Percentiles rank a stretch among this genome's conserved stretches.
phyloP scores from a whole-genome alignment of 2,888 invertebrate genomes.

The Amorpha juglandis region DNA sequence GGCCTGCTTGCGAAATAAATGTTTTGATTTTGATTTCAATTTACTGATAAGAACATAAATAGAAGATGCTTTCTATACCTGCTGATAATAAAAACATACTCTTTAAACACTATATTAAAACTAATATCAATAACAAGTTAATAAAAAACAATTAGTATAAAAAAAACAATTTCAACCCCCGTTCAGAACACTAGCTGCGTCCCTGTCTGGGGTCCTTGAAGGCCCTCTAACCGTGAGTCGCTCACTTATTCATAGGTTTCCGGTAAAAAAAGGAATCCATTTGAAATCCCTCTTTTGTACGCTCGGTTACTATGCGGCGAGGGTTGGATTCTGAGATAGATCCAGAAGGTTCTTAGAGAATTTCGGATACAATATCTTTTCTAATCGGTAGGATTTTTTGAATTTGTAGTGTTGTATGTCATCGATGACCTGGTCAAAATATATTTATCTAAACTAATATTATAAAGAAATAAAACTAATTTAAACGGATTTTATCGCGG shows the following conservation, averaged over 20 bases:
- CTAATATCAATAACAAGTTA: too few relatives aligned
- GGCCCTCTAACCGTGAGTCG: conserved; percentile 25
- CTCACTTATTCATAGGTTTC: conserved; percentile 36
- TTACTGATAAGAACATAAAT: too few relatives aligned
- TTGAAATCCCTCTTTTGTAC: conserved; percentile 32
- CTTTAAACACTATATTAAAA: too few relatives aligned
- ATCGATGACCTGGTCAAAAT: neutral
- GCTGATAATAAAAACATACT: too few relatives aligned
- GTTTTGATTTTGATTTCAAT: too few relatives aligned
- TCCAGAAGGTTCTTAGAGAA: neutral
- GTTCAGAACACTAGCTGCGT: neutral
- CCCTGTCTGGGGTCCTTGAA: conserved; percentile 18
- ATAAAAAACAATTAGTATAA: too few relatives aligned
- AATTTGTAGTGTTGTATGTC: neutral
- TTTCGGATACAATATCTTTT: too few relatives aligned
- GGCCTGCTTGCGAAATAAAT: too few relatives aligned
- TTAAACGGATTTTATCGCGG: too few relatives aligned
- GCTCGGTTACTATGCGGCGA: conserved; percentile 15
- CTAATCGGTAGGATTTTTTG: neutral
- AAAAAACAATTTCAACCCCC: neutral
- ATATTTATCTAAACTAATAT: neutral
- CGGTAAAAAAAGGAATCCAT: conserved; percentile 31
- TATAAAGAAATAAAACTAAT: too few relatives aligned
- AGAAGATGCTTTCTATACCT: too few relatives aligned
- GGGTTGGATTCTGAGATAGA: neutral